Evolutionary conservation across 1,140 invertebrate species (phyloP).

Genomic region (Magallana gigas): DNA sequence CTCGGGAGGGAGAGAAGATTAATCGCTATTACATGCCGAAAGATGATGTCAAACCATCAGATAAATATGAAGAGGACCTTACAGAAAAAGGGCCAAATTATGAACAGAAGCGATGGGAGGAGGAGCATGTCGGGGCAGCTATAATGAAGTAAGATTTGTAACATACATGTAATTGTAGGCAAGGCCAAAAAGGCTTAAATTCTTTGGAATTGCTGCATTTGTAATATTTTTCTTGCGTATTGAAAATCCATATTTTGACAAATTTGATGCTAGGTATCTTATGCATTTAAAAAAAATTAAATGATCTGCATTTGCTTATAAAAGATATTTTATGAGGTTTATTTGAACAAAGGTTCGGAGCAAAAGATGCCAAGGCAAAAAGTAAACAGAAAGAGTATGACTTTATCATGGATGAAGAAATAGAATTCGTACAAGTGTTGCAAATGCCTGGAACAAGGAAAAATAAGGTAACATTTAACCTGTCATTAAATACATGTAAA

Average conservation of each 20-base stretch:
- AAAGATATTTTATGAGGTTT: background rate
- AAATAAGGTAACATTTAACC: constrained; percentile 78
- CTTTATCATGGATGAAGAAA: constrained; percentile 94
- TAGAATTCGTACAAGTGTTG: constrained; percentile 97
- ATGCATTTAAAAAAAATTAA: too few relatives aligned
- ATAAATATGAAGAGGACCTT: constrained; percentile 91
- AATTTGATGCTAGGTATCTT: too few relatives aligned
- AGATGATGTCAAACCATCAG: constrained; percentile 82
- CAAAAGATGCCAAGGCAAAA: constrained; percentile 88
- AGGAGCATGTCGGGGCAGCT: constrained; percentile 96
- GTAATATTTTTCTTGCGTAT: too few relatives aligned
- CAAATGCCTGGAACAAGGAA: constrained; percentile 89
- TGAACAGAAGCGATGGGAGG: constrained; percentile 98
- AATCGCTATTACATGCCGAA: constrained; percentile 96
- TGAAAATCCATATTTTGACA: too few relatives aligned
- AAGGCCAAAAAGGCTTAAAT: too few relatives aligned
- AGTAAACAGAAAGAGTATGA: constrained; percentile 90
- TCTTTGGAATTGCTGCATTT: too few relatives aligned
- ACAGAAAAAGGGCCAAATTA: constrained; percentile 91
- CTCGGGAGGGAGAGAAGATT: constrained; percentile 91
- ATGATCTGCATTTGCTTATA: too few relatives aligned
- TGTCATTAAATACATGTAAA: too few relatives aligned
- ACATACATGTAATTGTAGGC: too few relatives aligned
- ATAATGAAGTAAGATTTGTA: constrained; percentile 83
- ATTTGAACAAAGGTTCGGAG: constrained; percentile 86